A percentile compares a stretch with the other conserved stretches of the same genome.
These are phyloP conservation scores for Glaucomys volans DNA, from an alignment of 2,113 vertebrate genomes.

Conservation along the genomic window DNA sequence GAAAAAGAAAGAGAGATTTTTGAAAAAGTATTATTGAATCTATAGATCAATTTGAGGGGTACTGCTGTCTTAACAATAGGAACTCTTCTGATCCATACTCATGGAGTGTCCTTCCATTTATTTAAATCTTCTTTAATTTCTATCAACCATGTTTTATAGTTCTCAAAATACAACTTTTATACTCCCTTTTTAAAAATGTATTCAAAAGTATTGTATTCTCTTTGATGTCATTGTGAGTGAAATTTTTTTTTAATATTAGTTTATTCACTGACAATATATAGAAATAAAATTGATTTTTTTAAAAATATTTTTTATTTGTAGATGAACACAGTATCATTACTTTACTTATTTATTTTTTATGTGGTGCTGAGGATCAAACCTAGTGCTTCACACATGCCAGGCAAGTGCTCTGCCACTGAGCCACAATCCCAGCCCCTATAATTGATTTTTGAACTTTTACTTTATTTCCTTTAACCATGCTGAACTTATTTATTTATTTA, in stretches of 20 bases:
- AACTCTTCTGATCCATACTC: too few relatives aligned
- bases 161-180: neutral
- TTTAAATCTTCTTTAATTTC: too few relatives aligned
- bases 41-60: neutral
- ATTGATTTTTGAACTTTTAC: neutral
- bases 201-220: neutral
- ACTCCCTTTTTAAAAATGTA: neutral
- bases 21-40: neutral
- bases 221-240: neutral
- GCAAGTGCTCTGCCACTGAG: too few relatives aligned
- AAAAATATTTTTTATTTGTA: too few relatives aligned
- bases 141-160: neutral
- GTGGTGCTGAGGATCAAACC: too few relatives aligned
- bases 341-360: too few relatives aligned
- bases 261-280: neutral
- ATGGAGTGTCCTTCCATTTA: too few relatives aligned
- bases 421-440: neutral
- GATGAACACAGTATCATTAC: too few relatives aligned
- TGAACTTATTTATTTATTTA: neutral
- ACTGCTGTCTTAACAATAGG: neutral
- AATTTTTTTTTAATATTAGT: neutral
- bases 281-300: conserved; percentile 27
- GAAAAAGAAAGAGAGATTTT: conserved; percentile 5
- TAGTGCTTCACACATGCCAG: too few relatives aligned
- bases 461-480: neutral